Base-by-base conservation (phyloP, 2,113 vertebrate species). In the Seriola quinqueradiata region DNA sequence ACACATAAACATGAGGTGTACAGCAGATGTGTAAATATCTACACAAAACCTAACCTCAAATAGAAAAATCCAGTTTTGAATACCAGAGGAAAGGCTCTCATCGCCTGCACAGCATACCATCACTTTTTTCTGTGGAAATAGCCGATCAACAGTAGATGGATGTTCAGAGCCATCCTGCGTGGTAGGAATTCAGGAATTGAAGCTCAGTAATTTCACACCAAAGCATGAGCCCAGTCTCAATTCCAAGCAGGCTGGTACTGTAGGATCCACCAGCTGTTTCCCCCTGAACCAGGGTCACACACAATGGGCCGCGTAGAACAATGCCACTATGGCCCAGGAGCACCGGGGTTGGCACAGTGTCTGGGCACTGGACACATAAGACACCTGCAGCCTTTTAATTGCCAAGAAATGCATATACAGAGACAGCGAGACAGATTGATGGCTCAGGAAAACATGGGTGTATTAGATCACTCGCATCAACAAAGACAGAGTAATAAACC, bases 191-290 rank as follows among this genome's bases (percentile, higher is more conserved):
- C 25, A 19, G 74, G 80, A 89, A 60, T 16, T 42, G 34, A 52
- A 64, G 38, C 42, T 14, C 25, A 78, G 81, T 64, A 9, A 52
- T 81, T 79, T 86, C 48, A 79, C 52, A 57, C 70, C 16, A 3
- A 82, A 77, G 81, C 79, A 72, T 40, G 70, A 75, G 69, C 16
- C 63, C 52, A 17, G 78, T 66, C 66, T 83, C 34, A 2, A 71
- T 92, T 92, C 88, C 92, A 90, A 88, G 79, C 77, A 79, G 78
- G 60, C 85, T 86, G 79, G 83, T 88, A 81, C 74, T 87, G 83
- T 83, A 87, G 84, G 89, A 90, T 89, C 83, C 88, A 90, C 83
- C 95, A 95, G 94, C 94, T 96, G 95, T 90, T 95, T 95, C 94
- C 95, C 90, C 61, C 77, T 85, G 71, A 90, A 88, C 83, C 79